Evolutionary conservation across 1,140 invertebrate genomes (phyloP).

Genomic region (Nylanderia fulva): DNA sequence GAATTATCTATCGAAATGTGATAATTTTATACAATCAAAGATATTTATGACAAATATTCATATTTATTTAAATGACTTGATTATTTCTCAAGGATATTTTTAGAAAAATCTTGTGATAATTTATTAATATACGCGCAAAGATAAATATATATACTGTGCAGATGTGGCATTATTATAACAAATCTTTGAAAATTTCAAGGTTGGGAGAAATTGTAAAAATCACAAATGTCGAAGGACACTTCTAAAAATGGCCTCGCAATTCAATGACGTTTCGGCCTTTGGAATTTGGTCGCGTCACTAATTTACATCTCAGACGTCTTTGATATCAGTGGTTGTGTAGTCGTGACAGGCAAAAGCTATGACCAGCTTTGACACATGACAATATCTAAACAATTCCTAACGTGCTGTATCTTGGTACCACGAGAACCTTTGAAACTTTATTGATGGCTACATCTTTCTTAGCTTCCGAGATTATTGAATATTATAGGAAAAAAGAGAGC

Average conservation of each 20-base stretch:
- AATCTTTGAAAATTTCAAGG: slow-evolving; percentile 3
- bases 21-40: not conserved
- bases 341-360: slow-evolving; percentile 12
- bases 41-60: slow-evolving; percentile 14
- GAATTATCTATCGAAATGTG: not conserved
- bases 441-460: slow-evolving; percentile 15
- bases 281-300: slow-evolving; percentile 29
- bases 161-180: not conserved
- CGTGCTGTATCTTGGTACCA: not conserved
- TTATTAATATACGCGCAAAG: not conserved
- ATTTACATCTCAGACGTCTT: slow-evolving; percentile 52
- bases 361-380: slow-evolving; percentile 31
- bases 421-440: slow-evolving; percentile 8
- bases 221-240: not conserved
- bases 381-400: slow-evolving; percentile 49
- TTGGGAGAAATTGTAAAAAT: not conserved
- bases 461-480: not conserved
- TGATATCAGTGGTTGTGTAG: slow-evolving; percentile 48
- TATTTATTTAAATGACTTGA: not conserved
- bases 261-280: slow-evolving; percentile 20
- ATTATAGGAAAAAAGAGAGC: slow-evolving; percentile 1
- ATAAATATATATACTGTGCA: too few relatives aligned
- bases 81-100: not conserved
- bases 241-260: slow-evolving; percentile 32
- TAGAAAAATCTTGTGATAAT: not conserved